Conservation (phyloP, 2,113 vertebrate species). For the Limnothrissa miodon region DNA sequence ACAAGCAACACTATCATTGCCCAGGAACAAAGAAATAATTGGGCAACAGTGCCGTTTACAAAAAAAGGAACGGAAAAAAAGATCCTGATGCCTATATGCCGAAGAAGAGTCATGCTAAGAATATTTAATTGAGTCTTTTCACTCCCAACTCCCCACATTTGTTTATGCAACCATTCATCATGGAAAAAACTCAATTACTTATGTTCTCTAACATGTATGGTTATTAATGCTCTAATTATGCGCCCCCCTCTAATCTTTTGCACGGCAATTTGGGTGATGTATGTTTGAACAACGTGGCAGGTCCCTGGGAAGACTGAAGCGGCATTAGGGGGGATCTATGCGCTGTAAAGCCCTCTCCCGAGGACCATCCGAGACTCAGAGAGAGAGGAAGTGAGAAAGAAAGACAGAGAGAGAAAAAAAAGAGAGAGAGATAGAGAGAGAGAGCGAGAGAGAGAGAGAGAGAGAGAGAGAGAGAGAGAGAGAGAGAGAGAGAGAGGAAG, state of each 20-base stretch:
- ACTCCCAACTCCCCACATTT: conserved; percentile 49
- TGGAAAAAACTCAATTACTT: conserved; percentile 52
- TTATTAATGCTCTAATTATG: conserved; percentile 70
- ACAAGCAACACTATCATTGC: conserved; percentile 58
- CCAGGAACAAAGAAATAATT: conserved; percentile 64
- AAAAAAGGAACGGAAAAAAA: conserved; percentile 45
- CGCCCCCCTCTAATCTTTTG: conserved; percentile 57
- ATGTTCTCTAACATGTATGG: conserved; percentile 58
- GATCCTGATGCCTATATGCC: conserved; percentile 39
- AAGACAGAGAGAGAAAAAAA: no score
- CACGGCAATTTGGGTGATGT: conserved; percentile 56
- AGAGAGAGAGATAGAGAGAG: neutral
- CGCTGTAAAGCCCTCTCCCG: conserved; percentile 51
- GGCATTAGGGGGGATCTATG: conserved; percentile 44
- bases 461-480: neutral
- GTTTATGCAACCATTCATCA: conserved; percentile 61
- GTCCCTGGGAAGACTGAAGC: conserved; percentile 47
- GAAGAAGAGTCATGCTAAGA: conserved; percentile 38
- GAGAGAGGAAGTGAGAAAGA: conserved; percentile 29
- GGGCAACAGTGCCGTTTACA: conserved; percentile 51
- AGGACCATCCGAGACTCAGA: conserved; percentile 51
- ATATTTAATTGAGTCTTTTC: conserved; percentile 52
- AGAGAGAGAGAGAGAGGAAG: conserved; percentile 14
- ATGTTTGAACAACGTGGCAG: conserved; percentile 47
- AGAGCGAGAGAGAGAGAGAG: neutral